Percentiles rank a stretch among this genome's conserved stretches.
Conservation (phyloP, 2,113 vertebrate species). For the Urocolius indicus region DNA sequence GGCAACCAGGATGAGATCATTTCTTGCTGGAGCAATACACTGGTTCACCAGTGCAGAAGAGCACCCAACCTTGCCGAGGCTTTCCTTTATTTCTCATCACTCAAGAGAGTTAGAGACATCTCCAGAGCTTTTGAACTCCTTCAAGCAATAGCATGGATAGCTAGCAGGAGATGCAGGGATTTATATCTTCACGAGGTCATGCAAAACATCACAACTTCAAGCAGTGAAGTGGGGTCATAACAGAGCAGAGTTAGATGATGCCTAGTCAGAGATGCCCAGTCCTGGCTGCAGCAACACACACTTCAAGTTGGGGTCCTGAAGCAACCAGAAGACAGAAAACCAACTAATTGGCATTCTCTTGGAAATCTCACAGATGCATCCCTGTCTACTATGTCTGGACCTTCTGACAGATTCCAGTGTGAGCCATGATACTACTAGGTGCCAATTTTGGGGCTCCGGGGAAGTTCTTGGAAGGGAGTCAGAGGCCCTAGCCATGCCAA, state of each 20-base stretch:
- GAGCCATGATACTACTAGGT: neutral
- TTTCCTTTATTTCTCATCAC: neutral
- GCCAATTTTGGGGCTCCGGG: neutral
- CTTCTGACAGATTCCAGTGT: rapidly evolving
- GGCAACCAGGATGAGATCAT: neutral
- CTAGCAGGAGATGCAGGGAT: rapidly evolving
- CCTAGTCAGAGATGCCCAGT: neutral
- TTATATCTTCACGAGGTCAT: neutral
- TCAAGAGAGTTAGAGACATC: neutral
- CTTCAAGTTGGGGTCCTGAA: neutral
- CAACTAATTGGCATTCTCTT: neutral
- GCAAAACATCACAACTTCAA: neutral
- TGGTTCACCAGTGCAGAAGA: neutral
- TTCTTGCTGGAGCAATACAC: neutral
- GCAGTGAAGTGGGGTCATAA: neutral
- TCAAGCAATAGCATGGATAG: no score
- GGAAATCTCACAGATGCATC: neutral
- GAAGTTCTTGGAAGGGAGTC: neutral
- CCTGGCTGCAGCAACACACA: neutral
- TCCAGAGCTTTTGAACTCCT: neutral
- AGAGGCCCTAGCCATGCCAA: neutral
- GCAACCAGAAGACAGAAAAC: neutral
- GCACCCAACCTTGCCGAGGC: neutral
- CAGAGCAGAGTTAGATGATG: no score
- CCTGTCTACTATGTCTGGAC: neutral